Conservation (phyloP, 2,113 vertebrate species). For the Nymphicus hollandicus region DNA sequence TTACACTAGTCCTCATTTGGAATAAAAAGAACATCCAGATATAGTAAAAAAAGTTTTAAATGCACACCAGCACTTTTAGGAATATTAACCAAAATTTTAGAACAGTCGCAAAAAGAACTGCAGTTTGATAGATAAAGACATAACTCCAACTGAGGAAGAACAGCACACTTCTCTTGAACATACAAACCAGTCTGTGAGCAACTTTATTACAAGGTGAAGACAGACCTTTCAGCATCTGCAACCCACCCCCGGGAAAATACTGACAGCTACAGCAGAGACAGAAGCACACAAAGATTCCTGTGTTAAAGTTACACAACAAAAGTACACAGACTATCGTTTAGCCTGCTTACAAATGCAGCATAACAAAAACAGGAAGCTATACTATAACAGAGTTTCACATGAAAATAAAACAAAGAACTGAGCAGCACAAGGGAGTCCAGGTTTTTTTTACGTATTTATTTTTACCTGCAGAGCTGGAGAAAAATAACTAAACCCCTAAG, state of each 20-base stretch:
- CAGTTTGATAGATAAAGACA: not conserved
- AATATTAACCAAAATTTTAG: not conserved
- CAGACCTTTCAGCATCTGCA: not conserved
- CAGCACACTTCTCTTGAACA: not conserved
- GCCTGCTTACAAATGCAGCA: not conserved
- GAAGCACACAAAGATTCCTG: not conserved
- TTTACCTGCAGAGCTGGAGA: not conserved
- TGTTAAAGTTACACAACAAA: not conserved
- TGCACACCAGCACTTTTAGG: not conserved
- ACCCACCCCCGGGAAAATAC: not conserved
- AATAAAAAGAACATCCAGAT: not conserved
- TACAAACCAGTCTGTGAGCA: fast-evolving
- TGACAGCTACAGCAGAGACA: not conserved
- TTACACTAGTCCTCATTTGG: not conserved
- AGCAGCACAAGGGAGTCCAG: not conserved
- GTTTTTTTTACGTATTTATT: too few species aligned
- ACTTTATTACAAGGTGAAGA: not conserved
- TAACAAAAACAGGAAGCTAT: not conserved
- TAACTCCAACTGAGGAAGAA: not conserved
- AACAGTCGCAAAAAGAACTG: not conserved
- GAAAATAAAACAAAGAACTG: not conserved
- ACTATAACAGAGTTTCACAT: not conserved
- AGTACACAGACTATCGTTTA: fast-evolving
- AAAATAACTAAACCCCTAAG: not conserved
- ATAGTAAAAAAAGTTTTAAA: not conserved